phyloP scores from a whole-genome alignment of 2,113 vertebrate genomes.

The Apteryx mantelli region DNA sequence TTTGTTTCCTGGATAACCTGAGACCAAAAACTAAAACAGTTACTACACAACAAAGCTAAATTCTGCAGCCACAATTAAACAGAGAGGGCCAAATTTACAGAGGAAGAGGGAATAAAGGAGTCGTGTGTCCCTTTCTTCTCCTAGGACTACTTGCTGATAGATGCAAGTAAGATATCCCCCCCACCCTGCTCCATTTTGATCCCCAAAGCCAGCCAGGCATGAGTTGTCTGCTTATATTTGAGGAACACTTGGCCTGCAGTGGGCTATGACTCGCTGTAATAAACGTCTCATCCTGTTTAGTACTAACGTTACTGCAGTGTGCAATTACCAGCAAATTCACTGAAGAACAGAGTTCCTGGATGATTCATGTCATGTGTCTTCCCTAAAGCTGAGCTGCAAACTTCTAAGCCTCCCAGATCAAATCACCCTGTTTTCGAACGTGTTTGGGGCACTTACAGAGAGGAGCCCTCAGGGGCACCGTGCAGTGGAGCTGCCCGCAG shows the following conservation, averaged over 20 bases:
- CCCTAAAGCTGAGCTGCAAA: slow-evolving; percentile 32
- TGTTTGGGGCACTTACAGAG: fast-evolving
- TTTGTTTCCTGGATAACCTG: not conserved
- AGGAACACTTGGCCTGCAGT: not conserved
- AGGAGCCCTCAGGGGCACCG: not conserved
- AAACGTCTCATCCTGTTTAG: not conserved
- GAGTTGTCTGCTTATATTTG: not conserved
- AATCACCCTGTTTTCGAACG: not conserved
- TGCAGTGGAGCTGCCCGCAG: not conserved
- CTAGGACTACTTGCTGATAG: not conserved
- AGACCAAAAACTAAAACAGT: not conserved
- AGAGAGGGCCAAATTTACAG: not conserved
- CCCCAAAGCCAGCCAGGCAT: not conserved
- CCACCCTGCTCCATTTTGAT: no score
- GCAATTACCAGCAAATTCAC: not conserved
- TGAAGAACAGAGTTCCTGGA: slow-evolving; percentile 19
- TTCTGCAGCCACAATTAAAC: not conserved
- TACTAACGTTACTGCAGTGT: not conserved
- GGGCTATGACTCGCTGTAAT: not conserved
- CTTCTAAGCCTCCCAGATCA: slow-evolving; percentile 20
- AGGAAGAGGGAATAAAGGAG: not conserved
- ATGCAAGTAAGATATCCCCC: not conserved
- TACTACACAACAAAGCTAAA: not conserved
- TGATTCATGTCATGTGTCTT: slow-evolving; percentile 28
- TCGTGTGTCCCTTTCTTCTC: not conserved